Percentiles rank a stretch among this genome's conserved stretches.
Evolutionary conservation across 2,888 invertebrate genomes (phyloP).

Genomic region (Xanthia icteritia): DNA sequence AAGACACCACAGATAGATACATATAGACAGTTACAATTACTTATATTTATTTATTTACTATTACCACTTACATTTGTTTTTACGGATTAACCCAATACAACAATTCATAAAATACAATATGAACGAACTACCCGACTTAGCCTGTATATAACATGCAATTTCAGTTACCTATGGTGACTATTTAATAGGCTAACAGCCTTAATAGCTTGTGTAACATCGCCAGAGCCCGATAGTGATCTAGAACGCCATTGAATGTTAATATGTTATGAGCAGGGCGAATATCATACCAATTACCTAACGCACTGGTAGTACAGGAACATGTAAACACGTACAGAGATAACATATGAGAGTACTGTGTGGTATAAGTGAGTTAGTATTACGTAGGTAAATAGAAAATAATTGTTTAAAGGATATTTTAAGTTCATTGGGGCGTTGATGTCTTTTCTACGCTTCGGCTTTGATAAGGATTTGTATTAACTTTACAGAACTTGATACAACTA

Average conservation of each 20-base stretch:
- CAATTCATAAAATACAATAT: no score
- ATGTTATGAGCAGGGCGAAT: conserved; percentile 51
- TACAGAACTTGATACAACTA: not conserved
- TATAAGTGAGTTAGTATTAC: not conserved
- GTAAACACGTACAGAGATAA: conserved; percentile 30
- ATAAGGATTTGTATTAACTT: not conserved
- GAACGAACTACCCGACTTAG: not conserved
- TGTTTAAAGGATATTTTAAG: not conserved
- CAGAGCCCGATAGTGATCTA: conserved; percentile 56
- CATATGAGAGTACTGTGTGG: not conserved
- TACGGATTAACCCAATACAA: no score
- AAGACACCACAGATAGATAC: no score
- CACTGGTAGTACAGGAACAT: conserved; percentile 8
- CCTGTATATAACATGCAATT: not conserved
- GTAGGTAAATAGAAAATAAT: not conserved
- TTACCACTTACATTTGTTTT: no score
- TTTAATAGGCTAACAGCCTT: conserved; percentile 55
- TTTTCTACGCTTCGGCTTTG: not conserved
- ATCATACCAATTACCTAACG: conserved; percentile 51
- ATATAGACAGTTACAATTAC: no score
- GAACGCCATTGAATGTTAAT: conserved; percentile 58
- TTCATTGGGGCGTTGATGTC: conserved; percentile 7
- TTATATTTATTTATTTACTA: no score
- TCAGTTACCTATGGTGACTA: conserved; percentile 41
- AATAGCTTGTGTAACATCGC: conserved; percentile 52